phyloP scores from a whole-genome alignment of 2,113 vertebrate species.

The Chlorodrepanis virens region DNA sequence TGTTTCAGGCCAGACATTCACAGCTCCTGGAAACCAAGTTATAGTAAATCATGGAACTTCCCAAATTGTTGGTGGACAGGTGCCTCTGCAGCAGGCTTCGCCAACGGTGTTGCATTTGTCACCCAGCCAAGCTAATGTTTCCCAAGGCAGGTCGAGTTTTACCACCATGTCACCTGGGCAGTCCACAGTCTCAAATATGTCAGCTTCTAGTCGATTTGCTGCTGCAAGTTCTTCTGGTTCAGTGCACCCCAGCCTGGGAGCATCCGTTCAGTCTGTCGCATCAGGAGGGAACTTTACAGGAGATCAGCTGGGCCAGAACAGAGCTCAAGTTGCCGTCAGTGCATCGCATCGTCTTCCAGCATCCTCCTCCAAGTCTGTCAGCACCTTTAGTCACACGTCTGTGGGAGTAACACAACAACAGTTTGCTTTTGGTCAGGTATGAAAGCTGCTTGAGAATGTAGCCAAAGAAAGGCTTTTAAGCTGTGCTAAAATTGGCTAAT shows the following conservation, averaged over 20 bases:
- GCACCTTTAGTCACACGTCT: conserved; percentile 72
- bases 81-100: conserved; percentile 81
- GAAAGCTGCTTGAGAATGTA: neutral
- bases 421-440: conserved; percentile 77
- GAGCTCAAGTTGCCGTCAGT: conserved; percentile 75
- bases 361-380: conserved; percentile 77
- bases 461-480: neutral
- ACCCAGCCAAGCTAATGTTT: conserved; percentile 73
- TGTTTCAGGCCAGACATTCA: conserved; percentile 87
- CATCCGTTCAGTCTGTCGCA: conserved; percentile 66
- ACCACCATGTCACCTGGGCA: conserved; percentile 65
- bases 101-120: conserved; percentile 82
- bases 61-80: conserved; percentile 77
- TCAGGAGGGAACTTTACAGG: conserved; percentile 71
- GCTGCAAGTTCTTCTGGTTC: conserved; percentile 81
- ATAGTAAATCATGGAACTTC: conserved; percentile 87
- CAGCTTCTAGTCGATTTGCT: conserved; percentile 78
- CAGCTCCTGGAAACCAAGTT: conserved; percentile 83
- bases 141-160: conserved; percentile 79
- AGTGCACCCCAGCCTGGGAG: conserved; percentile 67
- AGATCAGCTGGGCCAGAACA: conserved; percentile 74
- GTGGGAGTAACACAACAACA: conserved; percentile 68
- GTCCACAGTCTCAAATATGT: conserved; percentile 72
- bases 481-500: neutral
- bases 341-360: conserved; percentile 87